Conservation (phyloP, 1,140 invertebrate genomes). For the Aphis gossypii region DNA sequence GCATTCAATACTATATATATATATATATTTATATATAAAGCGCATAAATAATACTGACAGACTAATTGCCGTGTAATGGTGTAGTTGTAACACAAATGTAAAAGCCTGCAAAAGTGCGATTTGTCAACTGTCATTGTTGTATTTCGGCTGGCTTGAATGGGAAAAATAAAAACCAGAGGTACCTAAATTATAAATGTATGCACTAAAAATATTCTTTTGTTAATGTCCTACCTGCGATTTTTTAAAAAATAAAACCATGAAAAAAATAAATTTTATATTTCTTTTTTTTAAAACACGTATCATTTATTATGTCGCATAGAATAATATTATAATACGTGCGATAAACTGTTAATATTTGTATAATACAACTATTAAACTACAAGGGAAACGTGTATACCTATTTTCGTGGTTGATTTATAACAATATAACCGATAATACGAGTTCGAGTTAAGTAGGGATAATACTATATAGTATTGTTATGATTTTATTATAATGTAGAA, state of each 20-base stretch:
- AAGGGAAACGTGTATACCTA: neutral
- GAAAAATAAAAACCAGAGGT: slow-evolving; percentile 6
- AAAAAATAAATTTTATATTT: slow-evolving; percentile 11
- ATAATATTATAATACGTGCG: neutral
- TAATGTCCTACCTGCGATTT: neutral
- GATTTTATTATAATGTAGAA: neutral
- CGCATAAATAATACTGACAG: slow-evolving; percentile 40
- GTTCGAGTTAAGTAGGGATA: neutral
- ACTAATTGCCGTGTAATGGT: slow-evolving; percentile 44
- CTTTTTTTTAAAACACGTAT: neutral
- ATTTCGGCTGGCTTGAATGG: neutral
- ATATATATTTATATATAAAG: neutral
- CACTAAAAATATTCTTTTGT: slow-evolving; percentile 44
- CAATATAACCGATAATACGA: neutral
- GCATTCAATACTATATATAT: neutral
- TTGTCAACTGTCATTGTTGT: slow-evolving; percentile 46
- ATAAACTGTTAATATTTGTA: slow-evolving; percentile 11
- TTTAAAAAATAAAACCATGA: neutral
- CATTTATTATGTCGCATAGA: neutral
- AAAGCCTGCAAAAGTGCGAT: slow-evolving; percentile 40
- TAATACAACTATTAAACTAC: neutral
- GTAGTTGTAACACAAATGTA: slow-evolving; percentile 21
- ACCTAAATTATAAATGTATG: slow-evolving; percentile 20
- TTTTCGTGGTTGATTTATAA: neutral
- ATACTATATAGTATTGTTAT: neutral